Evolutionary conservation across 2,888 invertebrate genomes (phyloP).

Genomic region (Tenthredo distinguenda): DNA sequence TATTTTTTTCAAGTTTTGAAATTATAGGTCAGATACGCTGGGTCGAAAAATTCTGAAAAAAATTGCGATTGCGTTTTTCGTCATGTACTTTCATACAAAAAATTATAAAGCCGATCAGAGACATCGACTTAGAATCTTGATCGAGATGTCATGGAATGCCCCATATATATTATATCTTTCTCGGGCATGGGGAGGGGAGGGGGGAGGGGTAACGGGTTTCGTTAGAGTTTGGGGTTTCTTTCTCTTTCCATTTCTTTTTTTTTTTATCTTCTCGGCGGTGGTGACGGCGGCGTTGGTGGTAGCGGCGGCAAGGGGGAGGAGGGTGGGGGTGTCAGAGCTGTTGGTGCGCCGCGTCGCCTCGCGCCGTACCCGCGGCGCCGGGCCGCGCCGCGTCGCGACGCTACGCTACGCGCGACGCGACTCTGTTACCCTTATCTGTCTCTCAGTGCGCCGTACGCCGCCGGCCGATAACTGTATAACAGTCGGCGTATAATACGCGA

Average conservation of each 20-base stretch:
- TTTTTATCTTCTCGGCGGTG: background rate
- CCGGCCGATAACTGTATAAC: conserved; percentile 68
- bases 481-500: conserved; percentile 31
- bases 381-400: background rate
- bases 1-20: no score
- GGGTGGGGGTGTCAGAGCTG: background rate
- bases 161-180: no score
- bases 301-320: background rate
- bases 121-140: no score
- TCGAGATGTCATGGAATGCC: no score
- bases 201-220: no score
- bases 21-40: no score
- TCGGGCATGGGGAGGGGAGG: no score
- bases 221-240: background rate
- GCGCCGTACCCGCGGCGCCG: background rate
- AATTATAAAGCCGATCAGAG: no score
- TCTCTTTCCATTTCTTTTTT: no score
- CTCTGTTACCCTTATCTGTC: conserved; percentile 57
- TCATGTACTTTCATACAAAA: no score
- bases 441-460: conserved; percentile 74
- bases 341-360: conserved; percentile 7
- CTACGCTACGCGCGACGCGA: background rate
- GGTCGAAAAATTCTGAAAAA: no score
- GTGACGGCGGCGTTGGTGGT: background rate
- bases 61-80: no score